Conservation (phyloP, 2,888 invertebrate genomes). For the Therioaphis trifolii region DNA sequence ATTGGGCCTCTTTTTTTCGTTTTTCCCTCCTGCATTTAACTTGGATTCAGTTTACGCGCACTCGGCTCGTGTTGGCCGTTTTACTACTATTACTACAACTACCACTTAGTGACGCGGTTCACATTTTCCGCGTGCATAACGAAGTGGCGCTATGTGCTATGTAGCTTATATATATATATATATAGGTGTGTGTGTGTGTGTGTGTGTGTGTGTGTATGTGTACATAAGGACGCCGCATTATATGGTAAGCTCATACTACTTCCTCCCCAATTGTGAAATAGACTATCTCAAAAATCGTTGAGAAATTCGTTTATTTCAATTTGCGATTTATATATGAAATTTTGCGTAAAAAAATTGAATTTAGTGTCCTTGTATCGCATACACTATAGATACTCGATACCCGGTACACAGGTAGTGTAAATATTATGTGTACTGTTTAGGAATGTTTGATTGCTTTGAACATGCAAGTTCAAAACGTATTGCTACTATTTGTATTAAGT, state of each 20-base stretch:
- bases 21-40: constrained; percentile 25
- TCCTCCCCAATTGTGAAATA: too few species aligned
- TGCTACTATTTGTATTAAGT: constrained; percentile 4
- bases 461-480: constrained; percentile 34
- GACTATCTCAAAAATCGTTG: neutral
- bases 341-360: neutral
- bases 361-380: too few species aligned
- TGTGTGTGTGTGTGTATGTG: too few species aligned
- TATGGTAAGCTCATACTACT: neutral
- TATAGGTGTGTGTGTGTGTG: too few species aligned
- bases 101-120: neutral
- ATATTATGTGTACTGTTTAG: neutral
- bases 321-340: neutral
- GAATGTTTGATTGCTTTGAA: neutral
- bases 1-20: constrained; percentile 16
- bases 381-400: too few species aligned
- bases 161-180: neutral
- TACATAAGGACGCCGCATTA: neutral
- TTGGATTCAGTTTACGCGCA: constrained; percentile 7
- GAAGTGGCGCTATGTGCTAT: neutral
- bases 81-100: neutral
- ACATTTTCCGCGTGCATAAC: neutral
- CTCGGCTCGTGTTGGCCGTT: neutral
- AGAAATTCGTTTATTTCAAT: neutral
- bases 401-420: neutral